Conservation (phyloP, 2,797 vertebrate species). For the Pipistrellus pipistrellus region DNA sequence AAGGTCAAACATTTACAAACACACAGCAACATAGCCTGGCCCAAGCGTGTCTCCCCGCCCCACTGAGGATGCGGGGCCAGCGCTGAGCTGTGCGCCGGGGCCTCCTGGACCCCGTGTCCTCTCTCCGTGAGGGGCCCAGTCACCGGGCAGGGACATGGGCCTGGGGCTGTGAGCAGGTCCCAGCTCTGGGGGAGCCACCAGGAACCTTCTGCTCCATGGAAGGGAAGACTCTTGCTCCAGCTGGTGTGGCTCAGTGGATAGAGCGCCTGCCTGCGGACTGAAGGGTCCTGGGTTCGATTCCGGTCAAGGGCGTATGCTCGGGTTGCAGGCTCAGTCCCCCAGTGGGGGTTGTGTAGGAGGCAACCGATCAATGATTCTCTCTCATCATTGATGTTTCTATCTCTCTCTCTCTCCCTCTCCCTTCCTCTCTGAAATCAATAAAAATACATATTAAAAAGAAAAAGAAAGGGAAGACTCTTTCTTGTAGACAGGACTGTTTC, state of each 20-base stretch:
- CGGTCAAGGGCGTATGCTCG: too few relatives aligned
- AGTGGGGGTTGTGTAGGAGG: too few relatives aligned
- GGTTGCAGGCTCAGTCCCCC: too few relatives aligned
- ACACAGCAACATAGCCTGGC: background rate
- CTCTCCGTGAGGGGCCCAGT: background rate
- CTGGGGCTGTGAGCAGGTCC: background rate
- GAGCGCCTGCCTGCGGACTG: too few relatives aligned
- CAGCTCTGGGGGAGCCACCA: slow-evolving; percentile 74
- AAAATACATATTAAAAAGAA: too few relatives aligned
- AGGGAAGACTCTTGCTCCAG: slow-evolving; percentile 67
- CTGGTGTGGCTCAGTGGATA: background rate
- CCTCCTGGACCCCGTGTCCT: too few relatives aligned
- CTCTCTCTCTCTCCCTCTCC: too few relatives aligned
- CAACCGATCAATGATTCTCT: too few relatives aligned
- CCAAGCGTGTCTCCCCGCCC: background rate
- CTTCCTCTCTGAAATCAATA: too few relatives aligned
- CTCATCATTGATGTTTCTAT: too few relatives aligned
- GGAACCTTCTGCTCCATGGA: slow-evolving; percentile 77
- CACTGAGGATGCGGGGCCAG: background rate
- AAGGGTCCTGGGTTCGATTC: too few relatives aligned
- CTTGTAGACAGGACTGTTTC: slow-evolving; percentile 70
- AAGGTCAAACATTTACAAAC: background rate
- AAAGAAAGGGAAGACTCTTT: slow-evolving; percentile 61
- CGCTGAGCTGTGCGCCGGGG: background rate
- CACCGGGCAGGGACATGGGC: background rate